Percentiles rank a stretch among this genome's conserved stretches.
Conservation (phyloP, 2,888 invertebrate genomes). For the Frankliniella intonsa region DNA sequence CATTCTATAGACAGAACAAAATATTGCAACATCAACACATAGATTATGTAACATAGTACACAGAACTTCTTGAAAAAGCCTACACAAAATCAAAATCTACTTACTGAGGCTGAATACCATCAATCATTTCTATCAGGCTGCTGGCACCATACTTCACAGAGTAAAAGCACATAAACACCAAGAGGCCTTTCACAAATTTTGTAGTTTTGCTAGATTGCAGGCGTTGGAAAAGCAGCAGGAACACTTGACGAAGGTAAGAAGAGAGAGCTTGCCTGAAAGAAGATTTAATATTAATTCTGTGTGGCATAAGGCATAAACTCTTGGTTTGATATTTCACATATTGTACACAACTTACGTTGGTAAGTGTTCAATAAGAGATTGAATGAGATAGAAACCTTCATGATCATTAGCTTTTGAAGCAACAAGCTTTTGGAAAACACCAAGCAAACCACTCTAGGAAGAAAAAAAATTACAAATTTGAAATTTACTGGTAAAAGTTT, state of each 20-base stretch:
- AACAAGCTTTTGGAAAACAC: slow-evolving; percentile 94
- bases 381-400: slow-evolving; percentile 89
- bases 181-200: slow-evolving; percentile 84
- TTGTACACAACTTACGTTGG: slow-evolving; percentile 59
- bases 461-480: slow-evolving; percentile 30
- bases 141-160: slow-evolving; percentile 74
- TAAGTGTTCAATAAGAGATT: slow-evolving; percentile 76
- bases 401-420: slow-evolving; percentile 93
- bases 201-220: slow-evolving; percentile 90
- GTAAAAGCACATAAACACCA: slow-evolving; percentile 87
- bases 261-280: slow-evolving; percentile 62
- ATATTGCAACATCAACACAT: neutral
- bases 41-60: too few relatives aligned
- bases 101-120: slow-evolving; percentile 80
- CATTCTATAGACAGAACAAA: slow-evolving; percentile 58
- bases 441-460: slow-evolving; percentile 69
- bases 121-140: slow-evolving; percentile 69
- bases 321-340: slow-evolving; percentile 21
- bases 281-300: slow-evolving; percentile 28
- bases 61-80: slow-evolving; percentile 28
- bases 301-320: slow-evolving; percentile 28
- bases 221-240: slow-evolving; percentile 87
- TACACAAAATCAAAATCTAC: slow-evolving; percentile 42
- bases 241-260: slow-evolving; percentile 78
- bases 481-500: slow-evolving; percentile 19